Evolutionary conservation across 23 tunicate genomes (phyloP), one percentile per base, ranked within the genome.

Genomic region (Pegea sp.): DNA sequence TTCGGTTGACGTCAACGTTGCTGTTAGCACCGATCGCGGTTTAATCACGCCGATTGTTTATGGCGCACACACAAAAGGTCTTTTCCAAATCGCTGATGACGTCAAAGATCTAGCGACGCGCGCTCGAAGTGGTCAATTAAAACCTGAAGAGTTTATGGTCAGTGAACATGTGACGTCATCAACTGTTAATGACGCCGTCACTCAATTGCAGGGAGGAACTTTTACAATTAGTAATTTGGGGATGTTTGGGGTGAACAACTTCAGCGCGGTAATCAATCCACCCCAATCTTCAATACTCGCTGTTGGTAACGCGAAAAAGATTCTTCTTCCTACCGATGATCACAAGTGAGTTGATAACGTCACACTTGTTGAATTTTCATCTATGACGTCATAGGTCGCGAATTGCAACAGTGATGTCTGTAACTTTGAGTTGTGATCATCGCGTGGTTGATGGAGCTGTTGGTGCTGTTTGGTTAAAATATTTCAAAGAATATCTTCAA

Each of bases 271-370:
- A 22, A 91, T 91, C 8, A 91, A 91, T 59, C 93, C 99, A 30
- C 99, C 99, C 3, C 99, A 91, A 50, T 59, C 99, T 18, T 84
- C 93, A 29, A 91, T 79, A n/a, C 69, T 91, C 51, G 92, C 99
- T 16, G 99, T 91, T 1, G 99, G 99, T 20, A 64, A 90, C 13
- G 76, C 81, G 4, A 64, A 81, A 43, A 58, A 67, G 44, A 77
- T 72, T 61, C 60, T 71, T 27, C 54, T 84, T 3, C 79, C 71
- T 16, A 86, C 78, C 58, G 59, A 56, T 0, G 57, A 57, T 22
- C 51, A 62, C 0, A 52, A 64, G 46, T 38, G 11, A 38, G 46
- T 38, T 38, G 11, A 16, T 38, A 8, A 38, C 16, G 16, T 38
- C 11, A 8, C 16, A 38, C 16, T 38, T 38, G 11, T 38, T 38